Percentiles rank a stretch among this genome's conserved stretches.
These are phyloP conservation scores for Dicranocentrus wangi DNA, from an alignment of 2,888 invertebrate species.

Conservation along the genomic window DNA sequence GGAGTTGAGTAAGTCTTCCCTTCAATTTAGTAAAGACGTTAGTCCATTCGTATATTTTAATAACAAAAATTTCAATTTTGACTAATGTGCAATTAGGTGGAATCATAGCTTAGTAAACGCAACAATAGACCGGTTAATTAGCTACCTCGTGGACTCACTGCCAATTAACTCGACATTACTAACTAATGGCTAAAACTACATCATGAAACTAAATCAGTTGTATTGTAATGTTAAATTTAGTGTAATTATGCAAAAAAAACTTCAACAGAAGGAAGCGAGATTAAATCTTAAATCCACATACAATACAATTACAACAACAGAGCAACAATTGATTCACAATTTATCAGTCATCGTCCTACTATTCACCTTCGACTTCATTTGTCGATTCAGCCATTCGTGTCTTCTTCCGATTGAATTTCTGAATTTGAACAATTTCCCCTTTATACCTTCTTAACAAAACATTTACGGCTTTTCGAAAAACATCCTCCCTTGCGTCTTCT, in stretches of 20 bases:
- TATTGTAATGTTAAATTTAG: no score
- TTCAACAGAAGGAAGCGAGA: no score
- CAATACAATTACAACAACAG: no score
- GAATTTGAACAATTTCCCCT: not conserved
- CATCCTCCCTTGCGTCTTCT: constrained; percentile 17
- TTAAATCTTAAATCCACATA: no score
- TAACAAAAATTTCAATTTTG: constrained; percentile 4
- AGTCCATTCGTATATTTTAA: no score
- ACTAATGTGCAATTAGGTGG: constrained; percentile 47
- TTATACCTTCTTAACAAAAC: not conserved
- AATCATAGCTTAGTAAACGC: constrained; percentile 49
- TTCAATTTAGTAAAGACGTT: not conserved
- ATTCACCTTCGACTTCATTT: no score
- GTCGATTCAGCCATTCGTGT: no score
- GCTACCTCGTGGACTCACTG: constrained; percentile 36
- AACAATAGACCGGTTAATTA: constrained; percentile 43
- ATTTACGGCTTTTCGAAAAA: constrained; percentile 8
- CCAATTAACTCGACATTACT: not conserved
- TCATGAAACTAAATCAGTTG: no score
- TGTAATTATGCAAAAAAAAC: no score
- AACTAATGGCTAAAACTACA: not conserved
- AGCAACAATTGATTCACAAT: no score
- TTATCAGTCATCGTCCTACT: no score
- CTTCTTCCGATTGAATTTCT: not conserved
- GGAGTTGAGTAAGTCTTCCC: constrained; percentile 45